Conservation (phyloP, 1,140 invertebrate genomes). For the Drosophila setifemur region DNA sequence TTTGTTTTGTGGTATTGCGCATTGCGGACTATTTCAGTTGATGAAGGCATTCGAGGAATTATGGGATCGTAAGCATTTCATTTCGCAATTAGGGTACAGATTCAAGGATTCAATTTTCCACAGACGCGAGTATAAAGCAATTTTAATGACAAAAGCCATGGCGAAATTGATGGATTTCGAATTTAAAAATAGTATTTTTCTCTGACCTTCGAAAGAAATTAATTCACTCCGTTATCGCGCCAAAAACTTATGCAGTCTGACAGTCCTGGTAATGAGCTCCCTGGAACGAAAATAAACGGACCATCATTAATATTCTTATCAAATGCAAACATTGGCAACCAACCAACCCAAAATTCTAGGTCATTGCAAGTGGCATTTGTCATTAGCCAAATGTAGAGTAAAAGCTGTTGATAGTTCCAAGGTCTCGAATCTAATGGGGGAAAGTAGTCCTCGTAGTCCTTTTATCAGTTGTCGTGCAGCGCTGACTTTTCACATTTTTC, state of each 20-base stretch:
- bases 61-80: background rate
- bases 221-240: background rate
- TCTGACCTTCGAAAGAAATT: background rate
- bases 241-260: background rate
- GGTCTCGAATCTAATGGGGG: constrained; percentile 2
- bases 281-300: background rate
- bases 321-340: constrained; percentile 17
- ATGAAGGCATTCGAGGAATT: constrained; percentile 2
- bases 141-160: too few relatives aligned
- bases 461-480: constrained; percentile 51
- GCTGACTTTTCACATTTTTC: constrained; percentile 3
- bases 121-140: too few relatives aligned
- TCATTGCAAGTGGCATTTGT: constrained; percentile 19
- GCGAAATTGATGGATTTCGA: too few relatives aligned
- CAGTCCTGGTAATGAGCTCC: constrained; percentile 17
- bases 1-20: background rate
- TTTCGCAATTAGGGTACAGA: background rate
- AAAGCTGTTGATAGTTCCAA: constrained; percentile 41
- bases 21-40: constrained; percentile 3
- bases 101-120: background rate
- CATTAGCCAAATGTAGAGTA: constrained; percentile 33
- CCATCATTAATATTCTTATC: constrained; percentile 34
- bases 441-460: background rate
- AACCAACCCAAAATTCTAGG: constrained; percentile 6
- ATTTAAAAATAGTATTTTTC: background rate